Base-by-base conservation (phyloP, 2,888 invertebrate species). In the Meloe dianella region DNA sequence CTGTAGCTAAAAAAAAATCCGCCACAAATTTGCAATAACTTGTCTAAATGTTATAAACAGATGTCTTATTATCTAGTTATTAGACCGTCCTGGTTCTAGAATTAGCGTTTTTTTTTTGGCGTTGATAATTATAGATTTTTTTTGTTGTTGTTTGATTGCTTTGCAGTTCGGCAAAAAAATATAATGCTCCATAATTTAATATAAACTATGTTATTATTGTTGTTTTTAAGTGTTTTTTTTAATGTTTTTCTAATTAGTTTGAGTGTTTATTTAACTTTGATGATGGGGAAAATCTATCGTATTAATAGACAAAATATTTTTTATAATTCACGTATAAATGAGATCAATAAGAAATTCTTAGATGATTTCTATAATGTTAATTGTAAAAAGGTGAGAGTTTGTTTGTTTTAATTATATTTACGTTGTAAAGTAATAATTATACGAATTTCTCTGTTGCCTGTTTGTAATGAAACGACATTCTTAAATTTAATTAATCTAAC, bases 281-380 rank as follows among this genome's bases (percentile, higher is more conserved):
- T 5, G 14, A 68, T 68, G 65, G 68, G 65, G n/a, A 63, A 56
- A 20, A 66, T 66, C 38, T 54, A 61, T 8, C 41, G 41, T 17
- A 60, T 61, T 60, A 63, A 65, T 47, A 60, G 63, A 27, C 65
- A 63, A 59, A 68, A 66, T 35, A 32, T 65, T 29, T 68, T 63
- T 29, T 66, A 66, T 54, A 68, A 68, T 29, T 60, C 57, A 27
- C 54, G 68, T 3, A 68, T 68, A 24, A 63, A 68, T 38, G 65
- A 65, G 17, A n/a, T 68, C 41, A 68, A 66, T 61, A 17, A 38
- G 61, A 68, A 66, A 61, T 68, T 60, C 17, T 27, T 63, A 30
- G 38, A 61, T 38, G 22, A 30, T 20, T 62, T 62, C 32, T 51
- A 51, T 20, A 61, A 24, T 47, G n/a, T 22, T 14, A 17, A 54